Evolutionary conservation across 2,113 vertebrate species (phyloP).

Genomic region (Saccopteryx leptura): DNA sequence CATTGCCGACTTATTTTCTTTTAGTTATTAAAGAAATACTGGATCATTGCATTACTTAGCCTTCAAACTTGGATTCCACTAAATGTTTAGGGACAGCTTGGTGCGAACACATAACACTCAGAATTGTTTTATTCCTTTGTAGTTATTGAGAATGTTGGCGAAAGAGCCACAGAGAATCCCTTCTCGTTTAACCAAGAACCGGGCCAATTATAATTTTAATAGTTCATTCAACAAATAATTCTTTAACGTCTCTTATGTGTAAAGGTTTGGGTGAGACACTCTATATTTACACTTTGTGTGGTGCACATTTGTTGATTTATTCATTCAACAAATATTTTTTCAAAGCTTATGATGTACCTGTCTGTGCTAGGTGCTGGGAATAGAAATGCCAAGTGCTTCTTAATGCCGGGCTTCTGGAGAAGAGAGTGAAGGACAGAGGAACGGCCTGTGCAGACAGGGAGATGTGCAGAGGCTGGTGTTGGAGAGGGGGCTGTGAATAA

Average conservation of each 20-base stretch:
- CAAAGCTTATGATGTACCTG: neutral
- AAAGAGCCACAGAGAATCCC: neutral
- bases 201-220: neutral
- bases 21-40: neutral
- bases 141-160: neutral
- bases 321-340: neutral
- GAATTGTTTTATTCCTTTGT: neutral
- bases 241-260: neutral
- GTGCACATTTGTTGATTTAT: neutral
- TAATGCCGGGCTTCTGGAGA: neutral
- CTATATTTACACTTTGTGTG: neutral
- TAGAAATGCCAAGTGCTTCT: neutral
- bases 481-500: accelerated
- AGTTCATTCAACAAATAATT: neutral
- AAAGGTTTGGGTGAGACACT: neutral
- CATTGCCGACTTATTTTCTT: neutral
- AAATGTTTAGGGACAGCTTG: neutral
- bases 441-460: neutral
- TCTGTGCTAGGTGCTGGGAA: neutral
- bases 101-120: neutral
- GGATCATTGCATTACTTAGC: neutral
- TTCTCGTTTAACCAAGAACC: neutral
- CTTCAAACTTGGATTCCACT: constrained; percentile 1
- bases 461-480: neutral
- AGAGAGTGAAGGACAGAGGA: neutral